Base-by-base conservation (phyloP, 2,113 vertebrate species). In the Pterocles orientalis region DNA sequence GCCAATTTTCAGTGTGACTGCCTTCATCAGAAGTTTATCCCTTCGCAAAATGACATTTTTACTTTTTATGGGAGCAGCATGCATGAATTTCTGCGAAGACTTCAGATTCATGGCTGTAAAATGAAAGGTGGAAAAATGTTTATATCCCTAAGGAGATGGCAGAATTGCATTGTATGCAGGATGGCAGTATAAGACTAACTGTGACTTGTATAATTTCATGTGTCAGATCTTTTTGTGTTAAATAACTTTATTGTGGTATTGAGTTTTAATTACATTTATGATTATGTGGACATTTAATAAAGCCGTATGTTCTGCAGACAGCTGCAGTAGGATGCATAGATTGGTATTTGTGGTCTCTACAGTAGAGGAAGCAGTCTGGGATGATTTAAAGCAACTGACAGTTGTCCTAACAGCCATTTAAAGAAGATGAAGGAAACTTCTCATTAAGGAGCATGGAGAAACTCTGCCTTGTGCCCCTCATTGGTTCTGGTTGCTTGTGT, bases 1-100 rank as follows among this genome's bases (percentile, higher is more conserved):
- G 39, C 58, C 62, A 75, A 60, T 95, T 97, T 94, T 95, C 39
- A 91, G 75, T 83, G 75, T 81, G 82, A 73, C 84, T 94, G 82
- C 79, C 36, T 68, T 93, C 84, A 77, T 68, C 75, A 90, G 58
- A 88, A 95, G 79, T 94, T 95, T 93, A 86, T 95, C 68, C 75
- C 56, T 80, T 91, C 4, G 4, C 61, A 89, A 84, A 92, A 70
- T 87, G 45, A 50, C 0, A 2, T 36, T 88, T 94, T 76, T 29
- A 70, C 57, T 88, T 93, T 91, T 95, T 89, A 76, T 82, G 36
- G 69, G 41, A 94, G 57, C 23, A 23, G 18, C 62, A 45, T 71
- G 76, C 60, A 28, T 88, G 76, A 86, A 84, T 90, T 92, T 86
- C 72, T 79, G 18, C 81, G 72, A 93, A 83, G 80, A 79, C 68